A percentile compares a stretch with the other conserved stretches of the same genome.
These are phyloP conservation scores for Cryptus armator DNA, from an alignment of 2,888 invertebrate genomes.

Conservation along the genomic window DNA sequence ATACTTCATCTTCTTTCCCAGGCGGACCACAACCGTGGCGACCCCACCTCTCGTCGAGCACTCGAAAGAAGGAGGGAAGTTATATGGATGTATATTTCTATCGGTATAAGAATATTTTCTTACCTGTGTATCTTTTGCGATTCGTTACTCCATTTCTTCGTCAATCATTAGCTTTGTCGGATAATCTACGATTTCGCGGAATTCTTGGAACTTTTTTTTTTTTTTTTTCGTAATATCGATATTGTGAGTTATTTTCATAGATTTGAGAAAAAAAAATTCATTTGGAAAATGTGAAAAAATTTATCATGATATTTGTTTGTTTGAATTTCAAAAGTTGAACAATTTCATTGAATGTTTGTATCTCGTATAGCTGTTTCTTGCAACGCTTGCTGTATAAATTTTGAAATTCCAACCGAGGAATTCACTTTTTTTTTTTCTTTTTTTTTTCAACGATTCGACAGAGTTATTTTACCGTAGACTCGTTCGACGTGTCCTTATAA, in stretches of 20 bases:
- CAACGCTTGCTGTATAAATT: background rate
- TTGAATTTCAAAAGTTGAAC: background rate
- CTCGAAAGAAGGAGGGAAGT: constrained; percentile 26
- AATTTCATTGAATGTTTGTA: background rate
- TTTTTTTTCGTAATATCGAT: background rate
- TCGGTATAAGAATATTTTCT: constrained; percentile 5
- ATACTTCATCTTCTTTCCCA: constrained; percentile 80
- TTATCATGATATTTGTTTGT: background rate
- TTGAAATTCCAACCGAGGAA: constrained; percentile 5
- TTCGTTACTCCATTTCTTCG: background rate
- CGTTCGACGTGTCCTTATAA: constrained; percentile 51
- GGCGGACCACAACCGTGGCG: constrained; percentile 85
- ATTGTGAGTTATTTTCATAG: background rate
- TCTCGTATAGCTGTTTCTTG: background rate
- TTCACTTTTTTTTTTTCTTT: constrained; percentile 12
- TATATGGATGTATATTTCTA: background rate
- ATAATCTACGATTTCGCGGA: background rate
- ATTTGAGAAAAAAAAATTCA: background rate
- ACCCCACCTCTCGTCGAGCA: constrained; percentile 78
- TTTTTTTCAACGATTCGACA: constrained; percentile 10
- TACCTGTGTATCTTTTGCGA: background rate
- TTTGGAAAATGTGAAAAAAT: background rate
- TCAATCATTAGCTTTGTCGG: background rate
- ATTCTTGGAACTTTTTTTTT: background rate
- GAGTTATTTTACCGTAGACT: constrained; percentile 51